These are phyloP conservation scores for Drosophila saltans DNA, from an alignment of 1,140 invertebrate species.

Conservation along the genomic window DNA sequence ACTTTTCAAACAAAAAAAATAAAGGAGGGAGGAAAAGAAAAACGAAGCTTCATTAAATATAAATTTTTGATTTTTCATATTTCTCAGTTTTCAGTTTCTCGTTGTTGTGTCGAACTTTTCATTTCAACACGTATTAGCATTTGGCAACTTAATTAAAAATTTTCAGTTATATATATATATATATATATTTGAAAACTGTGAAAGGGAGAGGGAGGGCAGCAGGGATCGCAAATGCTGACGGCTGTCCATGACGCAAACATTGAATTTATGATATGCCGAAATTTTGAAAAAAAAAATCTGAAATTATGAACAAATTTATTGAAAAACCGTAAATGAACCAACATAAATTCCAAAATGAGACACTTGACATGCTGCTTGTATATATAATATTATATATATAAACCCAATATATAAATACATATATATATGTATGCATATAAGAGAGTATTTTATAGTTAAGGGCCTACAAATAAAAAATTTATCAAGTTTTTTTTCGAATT, in stretches of 20 bases:
- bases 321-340: constrained; percentile 71
- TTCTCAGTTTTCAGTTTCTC: background rate
- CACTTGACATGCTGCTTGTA: constrained; percentile 27
- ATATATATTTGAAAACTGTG: background rate
- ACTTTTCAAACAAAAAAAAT: background rate
- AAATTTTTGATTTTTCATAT: constrained; percentile 33
- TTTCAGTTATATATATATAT: constrained; percentile 5
- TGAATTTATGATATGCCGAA: constrained; percentile 65
- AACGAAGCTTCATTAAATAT: constrained; percentile 29
- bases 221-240: constrained; percentile 73
- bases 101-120: constrained; percentile 46
- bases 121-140: constrained; percentile 59
- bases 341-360: constrained; percentile 62
- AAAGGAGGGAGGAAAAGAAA: background rate
- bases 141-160: constrained; percentile 60
- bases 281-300: constrained; percentile 32
- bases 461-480: no score
- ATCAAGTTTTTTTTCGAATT: no score
- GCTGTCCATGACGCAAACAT: constrained; percentile 71
- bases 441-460: no score
- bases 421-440: no score
- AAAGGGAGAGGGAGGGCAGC: background rate
- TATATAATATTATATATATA: background rate
- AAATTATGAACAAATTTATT: constrained; percentile 79
- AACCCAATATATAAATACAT: no score